Evolutionary conservation across 2,113 vertebrate species (phyloP), one percentile per base, ranked within the genome.

Genomic region (Coturnix japonica): DNA sequence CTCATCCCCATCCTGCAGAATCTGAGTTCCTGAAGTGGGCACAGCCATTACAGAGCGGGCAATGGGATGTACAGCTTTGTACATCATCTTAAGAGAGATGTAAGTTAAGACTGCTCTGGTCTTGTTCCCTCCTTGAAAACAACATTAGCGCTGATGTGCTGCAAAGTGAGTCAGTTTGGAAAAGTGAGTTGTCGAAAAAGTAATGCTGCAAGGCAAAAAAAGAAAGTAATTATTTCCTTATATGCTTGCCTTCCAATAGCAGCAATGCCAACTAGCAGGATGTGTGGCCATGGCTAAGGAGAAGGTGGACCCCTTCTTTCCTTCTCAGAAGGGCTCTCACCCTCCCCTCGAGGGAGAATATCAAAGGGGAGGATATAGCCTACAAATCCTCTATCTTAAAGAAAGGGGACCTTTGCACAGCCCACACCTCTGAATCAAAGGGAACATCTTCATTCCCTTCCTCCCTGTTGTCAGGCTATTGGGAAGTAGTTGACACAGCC

Each of bases 351-450:
- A 85, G 41, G 54, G 71, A 87, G 51, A 82, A 80, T 56, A 91
- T 87, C 93, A 87, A 73, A 95, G 72, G 75, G 82, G 35, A 89
- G 60, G 64, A 74, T 82, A 60, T 35, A 74, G 78, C 56, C 85
- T 73, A 75, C 71, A 70, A 80, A 91, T 75, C 53, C 74, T 69
- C 49, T 64, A 6, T 33, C 63, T 90, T 75, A 49, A 72, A 56
- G 35, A 81, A 91, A 78, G 30, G 20, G 90, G 51, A 59, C 61
- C 51, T 56, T n/a, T 73, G 67, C 75, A 87, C 13, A 57, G 61
- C 35, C 43, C 7, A 4, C 43, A 64, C n/a, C 60, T 91, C 78
- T 79, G 85, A 86, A 93, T 82, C 82, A 89, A 75, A 91, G 64
- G 26, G 33, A 87, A 5, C 13, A 35, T 84, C 26, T 69, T 91